Conservation (phyloP, 1,140 invertebrate genomes). For the Eurytemora carolleeae region DNA sequence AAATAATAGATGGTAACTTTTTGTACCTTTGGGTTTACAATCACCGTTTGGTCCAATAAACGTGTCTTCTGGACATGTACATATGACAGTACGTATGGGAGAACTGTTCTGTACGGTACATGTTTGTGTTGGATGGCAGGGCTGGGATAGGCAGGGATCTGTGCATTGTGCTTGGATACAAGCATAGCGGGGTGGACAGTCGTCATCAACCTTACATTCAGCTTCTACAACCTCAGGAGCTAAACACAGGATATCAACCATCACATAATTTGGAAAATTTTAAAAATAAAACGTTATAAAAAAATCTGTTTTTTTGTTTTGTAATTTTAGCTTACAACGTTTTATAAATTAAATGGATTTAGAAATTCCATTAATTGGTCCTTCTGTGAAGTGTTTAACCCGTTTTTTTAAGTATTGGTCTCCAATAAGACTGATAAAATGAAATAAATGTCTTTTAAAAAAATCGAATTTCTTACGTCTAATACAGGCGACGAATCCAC, state of each 20-base stretch:
- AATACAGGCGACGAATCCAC: slow-evolving; percentile 51
- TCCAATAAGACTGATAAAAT: no score
- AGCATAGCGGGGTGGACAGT: slow-evolving; percentile 54
- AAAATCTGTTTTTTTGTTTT: no score
- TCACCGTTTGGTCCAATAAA: neutral
- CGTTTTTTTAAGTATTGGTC: no score
- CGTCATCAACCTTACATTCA: slow-evolving; percentile 51
- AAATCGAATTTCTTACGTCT: slow-evolving; percentile 21
- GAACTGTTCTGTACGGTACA: slow-evolving; percentile 56
- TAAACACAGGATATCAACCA: no score
- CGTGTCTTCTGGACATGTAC: slow-evolving; percentile 36
- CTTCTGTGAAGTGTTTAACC: no score
- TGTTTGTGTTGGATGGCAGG: neutral
- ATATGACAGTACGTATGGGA: slow-evolving; percentile 66
- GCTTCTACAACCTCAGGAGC: neutral
- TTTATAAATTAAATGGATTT: no score
- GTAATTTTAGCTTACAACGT: no score
- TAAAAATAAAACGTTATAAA: no score
- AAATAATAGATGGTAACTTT: no score
- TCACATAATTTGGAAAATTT: no score
- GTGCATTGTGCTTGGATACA: slow-evolving; percentile 40
- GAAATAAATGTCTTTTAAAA: no score
- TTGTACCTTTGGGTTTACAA: neutral
- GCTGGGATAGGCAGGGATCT: slow-evolving; percentile 40
- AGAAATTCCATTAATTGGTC: no score